A percentile compares a stretch with the other conserved stretches of the same genome.
Evolutionary conservation across 2,888 invertebrate species (phyloP).

Genomic region (Oscheius myriophilus): DNA sequence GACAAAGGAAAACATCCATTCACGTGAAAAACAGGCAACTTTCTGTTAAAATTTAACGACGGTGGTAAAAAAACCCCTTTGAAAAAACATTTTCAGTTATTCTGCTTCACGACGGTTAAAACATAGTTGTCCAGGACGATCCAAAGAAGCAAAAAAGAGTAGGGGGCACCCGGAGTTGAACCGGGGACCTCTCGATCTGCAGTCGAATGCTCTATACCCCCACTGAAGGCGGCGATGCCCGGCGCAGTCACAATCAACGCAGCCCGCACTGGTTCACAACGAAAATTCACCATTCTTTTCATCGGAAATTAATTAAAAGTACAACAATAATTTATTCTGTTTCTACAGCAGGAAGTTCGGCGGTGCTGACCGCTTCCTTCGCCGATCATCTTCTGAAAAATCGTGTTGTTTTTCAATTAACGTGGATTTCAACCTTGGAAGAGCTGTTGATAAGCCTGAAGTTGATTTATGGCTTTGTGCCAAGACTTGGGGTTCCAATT

Average conservation of each 20-base stretch:
- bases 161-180: constrained; percentile 66
- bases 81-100: no score
- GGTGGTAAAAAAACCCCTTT: no score
- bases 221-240: constrained; percentile 9
- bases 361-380: constrained; percentile 12
- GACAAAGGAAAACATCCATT: no score
- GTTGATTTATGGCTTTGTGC: constrained; percentile 49
- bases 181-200: constrained; percentile 70
- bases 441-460: constrained; percentile 48
- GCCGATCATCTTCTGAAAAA: constrained; percentile 15
- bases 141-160: no score
- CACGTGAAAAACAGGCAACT: no score
- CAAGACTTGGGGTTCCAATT: constrained; percentile 47
- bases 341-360: neutral
- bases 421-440: constrained; percentile 37
- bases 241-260: no score
- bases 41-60: no score
- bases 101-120: no score
- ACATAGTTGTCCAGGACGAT: no score
- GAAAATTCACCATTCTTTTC: no score
- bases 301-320: no score
- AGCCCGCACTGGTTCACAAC: no score
- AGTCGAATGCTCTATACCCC: constrained; percentile 70
- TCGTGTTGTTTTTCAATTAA: neutral
- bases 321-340: constrained; percentile 3